Percentiles rank a stretch among this genome's conserved stretches.
These are phyloP conservation scores for Glaucomys volans DNA, from an alignment of 2,113 vertebrate species.

Conservation along the genomic window DNA sequence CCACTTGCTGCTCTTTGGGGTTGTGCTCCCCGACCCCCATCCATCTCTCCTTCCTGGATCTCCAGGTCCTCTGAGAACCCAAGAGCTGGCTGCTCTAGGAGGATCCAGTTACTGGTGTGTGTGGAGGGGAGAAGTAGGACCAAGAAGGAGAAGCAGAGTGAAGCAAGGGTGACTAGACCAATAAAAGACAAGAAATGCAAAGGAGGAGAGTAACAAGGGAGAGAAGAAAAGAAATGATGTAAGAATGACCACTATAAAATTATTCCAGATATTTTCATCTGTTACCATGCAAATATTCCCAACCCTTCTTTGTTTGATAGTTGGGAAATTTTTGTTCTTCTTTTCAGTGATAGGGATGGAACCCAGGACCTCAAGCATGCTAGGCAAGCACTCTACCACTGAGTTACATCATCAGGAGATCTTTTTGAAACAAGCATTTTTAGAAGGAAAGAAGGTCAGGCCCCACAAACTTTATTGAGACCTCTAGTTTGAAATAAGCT, in stretches of 20 bases:
- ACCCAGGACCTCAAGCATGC: too few species aligned
- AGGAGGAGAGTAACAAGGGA: not conserved
- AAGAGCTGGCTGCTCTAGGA: not conserved
- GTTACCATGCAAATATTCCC: not conserved
- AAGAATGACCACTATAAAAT: not conserved
- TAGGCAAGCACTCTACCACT: too few species aligned
- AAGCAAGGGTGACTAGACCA: not conserved
- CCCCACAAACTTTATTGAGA: not conserved
- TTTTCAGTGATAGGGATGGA: too few species aligned
- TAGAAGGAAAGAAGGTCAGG: not conserved
- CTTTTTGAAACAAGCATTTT: not conserved
- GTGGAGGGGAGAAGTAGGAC: not conserved
- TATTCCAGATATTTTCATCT: not conserved
- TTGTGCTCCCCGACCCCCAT: rapidly evolving
- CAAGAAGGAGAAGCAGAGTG: not conserved
- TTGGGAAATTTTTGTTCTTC: too few species aligned
- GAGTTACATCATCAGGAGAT: not conserved
- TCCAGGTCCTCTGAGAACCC: not conserved
- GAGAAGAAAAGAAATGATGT: not conserved
- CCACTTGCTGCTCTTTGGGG: not conserved
- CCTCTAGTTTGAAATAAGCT: not conserved
- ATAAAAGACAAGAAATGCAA: not conserved
- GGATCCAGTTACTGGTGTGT: not conserved
- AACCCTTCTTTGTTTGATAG: not conserved
- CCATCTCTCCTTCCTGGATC: not conserved